A percentile compares a stretch with the other conserved stretches of the same genome.
Evolutionary conservation across 2,113 vertebrate genomes (phyloP).

Genomic region (Microcebus griseorufus): DNA sequence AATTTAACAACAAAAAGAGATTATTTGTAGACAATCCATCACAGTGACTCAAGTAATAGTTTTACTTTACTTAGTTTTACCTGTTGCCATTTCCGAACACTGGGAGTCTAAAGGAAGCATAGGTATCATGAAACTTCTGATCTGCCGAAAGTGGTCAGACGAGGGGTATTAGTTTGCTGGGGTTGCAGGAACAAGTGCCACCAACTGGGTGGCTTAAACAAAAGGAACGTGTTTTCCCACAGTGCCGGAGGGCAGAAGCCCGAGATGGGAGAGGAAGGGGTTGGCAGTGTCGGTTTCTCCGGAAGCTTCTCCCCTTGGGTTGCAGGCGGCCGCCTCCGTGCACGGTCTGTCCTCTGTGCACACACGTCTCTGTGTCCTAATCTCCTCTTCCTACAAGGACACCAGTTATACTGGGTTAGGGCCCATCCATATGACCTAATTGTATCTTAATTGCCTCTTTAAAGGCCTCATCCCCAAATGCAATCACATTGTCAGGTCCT

Average conservation of each 20-base stretch:
- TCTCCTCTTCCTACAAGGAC: background rate
- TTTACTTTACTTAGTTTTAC: background rate
- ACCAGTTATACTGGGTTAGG: too few relatives aligned
- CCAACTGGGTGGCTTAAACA: background rate
- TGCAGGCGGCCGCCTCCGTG: background rate
- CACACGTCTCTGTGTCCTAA: background rate
- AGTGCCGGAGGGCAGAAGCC: background rate
- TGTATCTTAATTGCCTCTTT: background rate
- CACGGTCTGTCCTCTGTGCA: rapidly evolving
- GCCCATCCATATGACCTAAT: background rate
- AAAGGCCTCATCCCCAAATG: background rate
- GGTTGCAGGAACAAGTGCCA: background rate
- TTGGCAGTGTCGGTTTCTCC: background rate
- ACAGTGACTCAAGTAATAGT: background rate
- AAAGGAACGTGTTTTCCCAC: background rate
- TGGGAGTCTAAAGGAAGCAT: background rate
- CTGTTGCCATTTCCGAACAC: background rate
- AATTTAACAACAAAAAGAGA: background rate
- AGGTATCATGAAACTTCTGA: background rate
- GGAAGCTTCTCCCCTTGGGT: background rate
- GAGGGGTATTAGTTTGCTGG: background rate
- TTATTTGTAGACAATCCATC: background rate
- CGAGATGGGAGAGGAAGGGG: background rate
- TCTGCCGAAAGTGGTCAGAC: background rate
- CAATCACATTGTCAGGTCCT: background rate